These are phyloP conservation scores for Brachypodius melanocephalos DNA, from an alignment of 2,113 vertebrate genomes.

Conservation along the genomic window DNA sequence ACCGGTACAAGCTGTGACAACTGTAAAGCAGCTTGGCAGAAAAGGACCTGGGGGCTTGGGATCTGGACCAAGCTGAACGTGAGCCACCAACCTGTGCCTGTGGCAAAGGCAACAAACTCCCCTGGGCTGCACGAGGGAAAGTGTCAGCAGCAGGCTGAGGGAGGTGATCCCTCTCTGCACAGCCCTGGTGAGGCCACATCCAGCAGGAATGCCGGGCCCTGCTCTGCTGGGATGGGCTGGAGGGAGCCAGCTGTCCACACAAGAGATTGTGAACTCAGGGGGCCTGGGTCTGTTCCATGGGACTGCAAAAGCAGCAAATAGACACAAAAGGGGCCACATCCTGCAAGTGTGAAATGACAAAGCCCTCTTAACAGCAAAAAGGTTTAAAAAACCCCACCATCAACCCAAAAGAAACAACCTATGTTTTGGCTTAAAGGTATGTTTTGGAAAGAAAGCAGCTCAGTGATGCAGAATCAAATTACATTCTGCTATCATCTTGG, in stretches of 20 bases:
- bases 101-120: background rate
- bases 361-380: background rate
- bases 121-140: background rate
- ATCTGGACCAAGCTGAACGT: background rate
- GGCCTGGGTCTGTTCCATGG: accelerated
- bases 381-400: background rate
- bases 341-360: background rate
- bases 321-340: background rate
- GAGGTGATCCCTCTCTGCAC: background rate
- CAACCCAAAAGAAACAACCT: background rate
- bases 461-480: background rate
- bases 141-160: background rate
- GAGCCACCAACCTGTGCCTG: background rate
- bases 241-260: background rate
- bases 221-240: background rate
- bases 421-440: background rate
- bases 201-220: background rate
- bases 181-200: background rate
- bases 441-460: background rate
- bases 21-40: background rate
- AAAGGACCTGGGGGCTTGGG: background rate
- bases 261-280: accelerated
- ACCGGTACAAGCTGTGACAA: background rate
- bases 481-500: background rate
- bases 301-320: background rate